Evolutionary conservation across 2,888 invertebrate species (phyloP).

Genomic region (Caenorhabditis doughertyi): DNA sequence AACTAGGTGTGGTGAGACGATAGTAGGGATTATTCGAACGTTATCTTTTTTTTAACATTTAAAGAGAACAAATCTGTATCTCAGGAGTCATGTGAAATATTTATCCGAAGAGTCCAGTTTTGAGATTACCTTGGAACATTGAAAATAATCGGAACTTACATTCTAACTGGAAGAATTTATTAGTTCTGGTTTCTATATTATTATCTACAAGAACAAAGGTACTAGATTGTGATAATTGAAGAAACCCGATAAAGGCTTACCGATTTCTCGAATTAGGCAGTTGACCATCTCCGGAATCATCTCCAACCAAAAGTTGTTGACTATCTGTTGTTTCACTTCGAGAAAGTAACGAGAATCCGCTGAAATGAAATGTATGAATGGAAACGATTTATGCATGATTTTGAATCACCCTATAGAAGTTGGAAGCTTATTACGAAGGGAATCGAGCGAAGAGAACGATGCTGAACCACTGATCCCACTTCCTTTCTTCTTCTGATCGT

Average conservation of each 20-base stretch:
- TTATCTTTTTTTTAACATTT: too few species aligned
- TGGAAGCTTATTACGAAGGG: constrained; percentile 70
- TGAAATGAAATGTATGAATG: constrained; percentile 17
- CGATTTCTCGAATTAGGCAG: constrained; percentile 73
- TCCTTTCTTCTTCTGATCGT: constrained; percentile 80
- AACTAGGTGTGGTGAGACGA: too few species aligned
- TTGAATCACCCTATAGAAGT: constrained; percentile 71
- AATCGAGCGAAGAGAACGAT: constrained; percentile 71
- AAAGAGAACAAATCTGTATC: too few species aligned
- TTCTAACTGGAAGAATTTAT: not conserved
- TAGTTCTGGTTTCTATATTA: not conserved
- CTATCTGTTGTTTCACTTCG: constrained; percentile 69
- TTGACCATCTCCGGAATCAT: constrained; percentile 64
- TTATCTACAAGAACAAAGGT: too few species aligned
- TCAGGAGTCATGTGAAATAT: too few species aligned
- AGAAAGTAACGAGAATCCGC: constrained; percentile 68
- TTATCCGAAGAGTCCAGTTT: too few species aligned
- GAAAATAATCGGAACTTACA: too few species aligned
- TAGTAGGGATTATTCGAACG: too few species aligned
- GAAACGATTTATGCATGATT: not conserved
- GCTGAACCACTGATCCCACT: constrained; percentile 59
- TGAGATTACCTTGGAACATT: too few species aligned
- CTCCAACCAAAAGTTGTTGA: constrained; percentile 62
- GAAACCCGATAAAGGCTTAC: constrained; percentile 32
- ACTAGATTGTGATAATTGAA: not conserved